A percentile compares a stretch with the other conserved stretches of the same genome.
Conservation (phyloP, 2,888 invertebrate species). For the Helleia helle region DNA sequence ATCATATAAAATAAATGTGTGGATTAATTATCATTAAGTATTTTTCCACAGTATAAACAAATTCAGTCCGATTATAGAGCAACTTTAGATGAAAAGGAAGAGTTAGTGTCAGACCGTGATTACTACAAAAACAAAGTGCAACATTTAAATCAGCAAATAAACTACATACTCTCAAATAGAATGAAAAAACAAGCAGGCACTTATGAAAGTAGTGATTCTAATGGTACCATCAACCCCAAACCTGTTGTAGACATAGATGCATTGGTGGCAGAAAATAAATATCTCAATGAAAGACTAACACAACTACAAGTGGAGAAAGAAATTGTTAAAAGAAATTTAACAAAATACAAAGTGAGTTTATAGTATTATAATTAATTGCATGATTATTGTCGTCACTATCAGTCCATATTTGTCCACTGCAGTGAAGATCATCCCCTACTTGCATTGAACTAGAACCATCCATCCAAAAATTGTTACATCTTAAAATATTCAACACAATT, state of each 20-base stretch:
- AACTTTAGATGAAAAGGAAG: slow-evolving; percentile 89
- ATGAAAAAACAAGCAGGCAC: slow-evolving; percentile 40
- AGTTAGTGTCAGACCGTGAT: slow-evolving; percentile 84
- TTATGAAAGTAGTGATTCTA: slow-evolving; percentile 23
- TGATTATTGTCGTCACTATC: too few species aligned
- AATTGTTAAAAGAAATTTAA: slow-evolving; percentile 79
- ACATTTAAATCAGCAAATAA: slow-evolving; percentile 85
- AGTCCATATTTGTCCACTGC: too few species aligned
- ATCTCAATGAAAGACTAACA: slow-evolving; percentile 85
- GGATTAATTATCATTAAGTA: background rate
- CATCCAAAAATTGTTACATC: too few species aligned
- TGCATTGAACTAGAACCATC: too few species aligned
- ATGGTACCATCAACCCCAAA: slow-evolving; percentile 28
- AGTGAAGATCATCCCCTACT: too few species aligned
- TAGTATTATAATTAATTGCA: too few species aligned
- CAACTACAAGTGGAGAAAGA: slow-evolving; percentile 87
- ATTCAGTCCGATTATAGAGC: slow-evolving; percentile 84
- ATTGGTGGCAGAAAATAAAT: slow-evolving; percentile 87
- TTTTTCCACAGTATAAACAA: slow-evolving; percentile 76
- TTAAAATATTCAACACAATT: too few species aligned
- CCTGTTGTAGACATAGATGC: slow-evolving; percentile 85
- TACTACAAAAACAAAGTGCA: slow-evolving; percentile 89
- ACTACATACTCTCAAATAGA: slow-evolving; percentile 74
- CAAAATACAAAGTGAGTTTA: slow-evolving; percentile 84
- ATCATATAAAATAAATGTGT: background rate